Conservation (phyloP, 2,888 invertebrate genomes). For the Microctonus brassicae region DNA sequence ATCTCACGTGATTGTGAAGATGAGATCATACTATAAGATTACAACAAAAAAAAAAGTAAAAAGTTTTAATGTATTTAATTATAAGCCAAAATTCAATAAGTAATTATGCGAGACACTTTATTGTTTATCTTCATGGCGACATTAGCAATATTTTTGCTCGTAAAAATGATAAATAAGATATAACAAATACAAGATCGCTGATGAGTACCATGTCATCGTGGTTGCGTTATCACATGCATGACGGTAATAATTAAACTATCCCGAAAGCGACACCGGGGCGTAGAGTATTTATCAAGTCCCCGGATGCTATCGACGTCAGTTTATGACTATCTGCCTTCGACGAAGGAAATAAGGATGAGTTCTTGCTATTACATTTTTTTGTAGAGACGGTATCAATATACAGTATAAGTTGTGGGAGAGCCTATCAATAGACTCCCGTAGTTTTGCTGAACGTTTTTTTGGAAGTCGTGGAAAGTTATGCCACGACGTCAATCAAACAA, state of each 20-base stretch:
- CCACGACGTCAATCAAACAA: constrained; percentile 45
- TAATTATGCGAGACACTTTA: neutral
- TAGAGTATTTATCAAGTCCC: constrained; percentile 52
- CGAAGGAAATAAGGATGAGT: constrained; percentile 49
- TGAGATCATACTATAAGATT: no score
- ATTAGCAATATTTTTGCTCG: constrained; percentile 31
- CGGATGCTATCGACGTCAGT: constrained; percentile 50
- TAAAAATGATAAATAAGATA: constrained; percentile 27
- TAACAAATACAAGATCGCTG: constrained; percentile 47
- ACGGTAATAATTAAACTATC: constrained; percentile 40
- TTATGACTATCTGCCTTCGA: constrained; percentile 50
- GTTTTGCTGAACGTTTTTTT: constrained; percentile 5
- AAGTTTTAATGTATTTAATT: neutral
- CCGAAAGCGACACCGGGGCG: constrained; percentile 7
- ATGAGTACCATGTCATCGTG: neutral
- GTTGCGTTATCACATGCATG: constrained; percentile 46
- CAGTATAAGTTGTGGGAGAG: constrained; percentile 10
- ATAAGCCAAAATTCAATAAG: neutral
- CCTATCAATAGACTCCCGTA: constrained; percentile 2
- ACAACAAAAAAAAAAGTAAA: no score
- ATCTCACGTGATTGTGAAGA: no score
- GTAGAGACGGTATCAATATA: constrained; percentile 1
- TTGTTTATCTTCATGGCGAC: constrained; percentile 19
- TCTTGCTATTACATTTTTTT: constrained; percentile 17
- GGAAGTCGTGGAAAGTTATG: constrained; percentile 55